phyloP scores from a whole-genome alignment of 2,113 vertebrate species.

The Jacana jacana region DNA sequence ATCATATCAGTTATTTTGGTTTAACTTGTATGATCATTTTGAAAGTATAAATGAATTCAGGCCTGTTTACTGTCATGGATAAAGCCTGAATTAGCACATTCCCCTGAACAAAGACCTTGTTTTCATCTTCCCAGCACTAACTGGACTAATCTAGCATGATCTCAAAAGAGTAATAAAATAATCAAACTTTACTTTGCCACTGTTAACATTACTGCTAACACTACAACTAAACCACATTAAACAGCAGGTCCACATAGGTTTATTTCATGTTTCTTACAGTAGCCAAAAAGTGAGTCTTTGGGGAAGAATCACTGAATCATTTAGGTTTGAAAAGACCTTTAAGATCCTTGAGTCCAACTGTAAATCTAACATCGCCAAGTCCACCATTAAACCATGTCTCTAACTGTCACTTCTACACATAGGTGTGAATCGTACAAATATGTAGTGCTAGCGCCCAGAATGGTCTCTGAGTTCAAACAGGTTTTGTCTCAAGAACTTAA shows the following conservation, averaged over 20 bases:
- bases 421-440: not conserved
- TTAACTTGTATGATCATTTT: not conserved
- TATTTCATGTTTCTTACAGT: not conserved
- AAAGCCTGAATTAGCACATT: not conserved
- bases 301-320: not conserved
- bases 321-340: not conserved
- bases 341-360: not conserved
- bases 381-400: not conserved
- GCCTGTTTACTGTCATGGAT: not conserved
- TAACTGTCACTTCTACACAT: too few relatives aligned
- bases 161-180: not conserved
- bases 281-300: not conserved
- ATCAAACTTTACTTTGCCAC: not conserved
- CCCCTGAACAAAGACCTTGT: fast-evolving
- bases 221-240: not conserved
- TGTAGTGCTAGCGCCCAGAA: not conserved
- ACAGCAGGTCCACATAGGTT: not conserved
- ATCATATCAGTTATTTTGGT: not conserved
- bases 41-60: not conserved
- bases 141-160: not conserved
- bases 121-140: not conserved
- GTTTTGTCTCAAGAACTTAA: not conserved
- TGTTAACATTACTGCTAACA: not conserved
- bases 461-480: not conserved
- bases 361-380: not conserved